A percentile compares a stretch with the other conserved stretches of the same genome.
These are phyloP conservation scores for Misgurnus mizolepis DNA, from an alignment of 2,113 vertebrate species.

Conservation along the genomic window DNA sequence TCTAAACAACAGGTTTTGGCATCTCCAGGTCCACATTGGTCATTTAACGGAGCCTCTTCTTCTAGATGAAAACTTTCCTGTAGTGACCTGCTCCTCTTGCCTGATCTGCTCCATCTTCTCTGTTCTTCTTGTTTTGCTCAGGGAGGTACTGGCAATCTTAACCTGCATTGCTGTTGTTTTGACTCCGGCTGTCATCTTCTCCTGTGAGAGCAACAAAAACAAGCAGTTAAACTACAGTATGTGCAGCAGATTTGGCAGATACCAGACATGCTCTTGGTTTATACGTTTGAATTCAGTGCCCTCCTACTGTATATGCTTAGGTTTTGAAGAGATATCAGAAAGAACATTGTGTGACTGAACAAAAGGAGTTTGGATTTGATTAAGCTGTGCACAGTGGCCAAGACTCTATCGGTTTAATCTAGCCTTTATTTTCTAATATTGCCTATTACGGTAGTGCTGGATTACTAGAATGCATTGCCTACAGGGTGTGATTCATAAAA, in stretches of 20 bases:
- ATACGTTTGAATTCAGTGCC: neutral
- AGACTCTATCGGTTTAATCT: conserved; percentile 36
- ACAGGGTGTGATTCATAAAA: conserved; percentile 18
- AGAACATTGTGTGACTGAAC: conserved; percentile 31
- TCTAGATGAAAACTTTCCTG: neutral
- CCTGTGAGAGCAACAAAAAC: conserved; percentile 47
- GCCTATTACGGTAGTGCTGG: conserved; percentile 47
- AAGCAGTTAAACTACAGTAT: conserved; percentile 27
- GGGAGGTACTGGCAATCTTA: conserved; percentile 9
- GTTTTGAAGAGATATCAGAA: conserved; percentile 19
- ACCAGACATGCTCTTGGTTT: conserved; percentile 30
- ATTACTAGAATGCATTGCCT: conserved; percentile 35
- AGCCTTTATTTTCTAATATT: conserved; percentile 41
- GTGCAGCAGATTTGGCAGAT: conserved; percentile 22
- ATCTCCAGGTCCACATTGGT: neutral
- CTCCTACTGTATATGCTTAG: conserved; percentile 24
- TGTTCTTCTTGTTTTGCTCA: neutral
- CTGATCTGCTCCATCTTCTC: conserved; percentile 16
- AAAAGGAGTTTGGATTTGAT: conserved; percentile 48
- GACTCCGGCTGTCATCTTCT: neutral
- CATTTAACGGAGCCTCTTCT: neutral
- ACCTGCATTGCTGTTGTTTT: neutral
- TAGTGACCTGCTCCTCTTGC: neutral
- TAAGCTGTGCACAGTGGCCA: conserved; percentile 44
- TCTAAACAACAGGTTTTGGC: neutral